Base-by-base conservation (phyloP, 2,888 invertebrate genomes). In the Plusia festucae region DNA sequence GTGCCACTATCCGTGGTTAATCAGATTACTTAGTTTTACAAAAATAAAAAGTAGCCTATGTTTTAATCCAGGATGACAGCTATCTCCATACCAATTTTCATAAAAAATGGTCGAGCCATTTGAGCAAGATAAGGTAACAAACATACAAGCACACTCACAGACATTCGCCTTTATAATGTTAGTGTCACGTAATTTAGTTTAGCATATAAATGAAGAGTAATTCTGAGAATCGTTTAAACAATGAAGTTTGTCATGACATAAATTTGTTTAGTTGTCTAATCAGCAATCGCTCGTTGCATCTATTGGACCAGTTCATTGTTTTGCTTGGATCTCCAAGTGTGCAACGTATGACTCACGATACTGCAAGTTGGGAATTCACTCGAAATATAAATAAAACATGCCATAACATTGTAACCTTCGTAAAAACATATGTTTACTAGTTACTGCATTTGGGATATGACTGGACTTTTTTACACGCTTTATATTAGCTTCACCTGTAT, bases 341-440 rank as follows among this genome's bases (percentile, higher is more conserved):
- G 62, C 32, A 20, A 8, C 57, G 24, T 24, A 65, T 71, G 72
- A 72, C 20, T 72, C 72, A 61, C 18, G n/a, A n/a, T 16, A 15
- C 20, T 24, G 44, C 20, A 18, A 70, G 52, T 70, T 60, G 44
- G 22, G 20, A 51, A 34, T 49, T 49, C 20, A 46, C 58, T 20
- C 60, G 30, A n/a, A 27, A 27, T 53, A 76, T 55, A 70, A 76
- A 62, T 71, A 71, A 64, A 59, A 40, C 70, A 5, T 24, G 15
- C 59, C 64, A 53, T 44, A 70, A 54, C 44, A 30, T 58, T 64
- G 59, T 51, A 71, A 40, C 51, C 54, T 60, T 76, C 54, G 30
- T 49, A 53, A 53, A 11, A 57, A 40, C 20, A 32, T 54, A 46
- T 55, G 22, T 18, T 7, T 8, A 57, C 13, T 54, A 20, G 52